Evolutionary conservation across 2,888 invertebrate genomes (phyloP).

Genomic region (Troides helena): DNA sequence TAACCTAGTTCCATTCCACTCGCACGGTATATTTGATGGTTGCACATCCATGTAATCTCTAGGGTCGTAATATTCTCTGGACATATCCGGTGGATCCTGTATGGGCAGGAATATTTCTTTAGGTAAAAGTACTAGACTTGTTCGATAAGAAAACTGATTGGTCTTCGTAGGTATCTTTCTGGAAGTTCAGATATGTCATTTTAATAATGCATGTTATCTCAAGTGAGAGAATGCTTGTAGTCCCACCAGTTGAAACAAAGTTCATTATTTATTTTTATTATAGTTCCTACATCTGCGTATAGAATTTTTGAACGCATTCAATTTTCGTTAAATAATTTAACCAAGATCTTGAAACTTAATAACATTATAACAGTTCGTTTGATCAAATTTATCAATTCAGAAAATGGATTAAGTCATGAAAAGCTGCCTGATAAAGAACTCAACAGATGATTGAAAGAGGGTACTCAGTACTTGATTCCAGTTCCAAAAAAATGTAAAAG

Average conservation of each 20-base stretch:
- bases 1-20: constrained; percentile 33
- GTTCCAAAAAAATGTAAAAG: no score
- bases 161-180: background rate
- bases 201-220: no score
- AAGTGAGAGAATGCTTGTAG: no score
- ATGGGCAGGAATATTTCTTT: constrained; percentile 5
- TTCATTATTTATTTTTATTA: background rate
- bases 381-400: no score
- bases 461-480: background rate
- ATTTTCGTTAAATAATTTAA: no score
- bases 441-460: background rate
- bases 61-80: constrained; percentile 43
- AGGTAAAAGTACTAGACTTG: background rate
- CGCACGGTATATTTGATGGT: constrained; percentile 12
- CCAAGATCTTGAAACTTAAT: no score
- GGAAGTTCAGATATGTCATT: background rate
- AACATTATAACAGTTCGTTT: no score
- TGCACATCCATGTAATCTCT: constrained; percentile 38
- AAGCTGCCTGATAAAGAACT: no score
- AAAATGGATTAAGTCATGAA: no score
- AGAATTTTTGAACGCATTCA: no score
- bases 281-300: background rate
- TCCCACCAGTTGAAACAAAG: no score
- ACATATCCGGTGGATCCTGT: constrained; percentile 45
- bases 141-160: background rate